Evolutionary conservation across 2,113 vertebrate genomes (phyloP).

Genomic region (Daphoenositta chrysoptera): DNA sequence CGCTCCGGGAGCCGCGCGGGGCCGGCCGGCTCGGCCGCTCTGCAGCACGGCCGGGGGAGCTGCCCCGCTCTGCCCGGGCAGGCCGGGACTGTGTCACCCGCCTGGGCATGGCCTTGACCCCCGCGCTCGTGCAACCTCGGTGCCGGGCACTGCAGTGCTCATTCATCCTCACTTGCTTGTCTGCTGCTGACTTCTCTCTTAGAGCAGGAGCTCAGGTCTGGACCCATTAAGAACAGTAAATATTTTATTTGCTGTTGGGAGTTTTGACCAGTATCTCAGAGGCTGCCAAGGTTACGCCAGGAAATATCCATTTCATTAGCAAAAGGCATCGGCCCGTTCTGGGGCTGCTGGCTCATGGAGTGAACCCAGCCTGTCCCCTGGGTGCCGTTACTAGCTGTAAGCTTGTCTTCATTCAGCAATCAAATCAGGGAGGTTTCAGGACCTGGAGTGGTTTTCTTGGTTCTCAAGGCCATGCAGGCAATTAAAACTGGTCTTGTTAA

Average conservation of each 20-base stretch:
- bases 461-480: neutral
- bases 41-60: fast-evolving
- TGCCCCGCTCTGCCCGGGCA: fast-evolving
- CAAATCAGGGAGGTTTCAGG: neutral
- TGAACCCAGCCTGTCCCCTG: neutral
- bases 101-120: fast-evolving
- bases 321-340: fast-evolving
- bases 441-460: neutral
- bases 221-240: neutral
- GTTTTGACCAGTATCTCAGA: neutral
- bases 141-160: neutral
- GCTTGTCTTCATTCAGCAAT: neutral
- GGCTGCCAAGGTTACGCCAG: neutral
- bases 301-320: neutral
- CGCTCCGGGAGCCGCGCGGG: neutral
- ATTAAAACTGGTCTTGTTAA: neutral
- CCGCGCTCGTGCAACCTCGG: neutral
- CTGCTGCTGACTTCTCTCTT: neutral
- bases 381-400: neutral
- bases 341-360: neutral
- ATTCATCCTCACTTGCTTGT: neutral
- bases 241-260: neutral
- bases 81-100: neutral
- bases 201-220: neutral
- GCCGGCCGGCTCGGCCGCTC: fast-evolving